Evolutionary conservation across 2,888 invertebrate genomes (phyloP), one percentile per base, ranked within the genome.

Genomic region (Drosophila neonasuta): DNA sequence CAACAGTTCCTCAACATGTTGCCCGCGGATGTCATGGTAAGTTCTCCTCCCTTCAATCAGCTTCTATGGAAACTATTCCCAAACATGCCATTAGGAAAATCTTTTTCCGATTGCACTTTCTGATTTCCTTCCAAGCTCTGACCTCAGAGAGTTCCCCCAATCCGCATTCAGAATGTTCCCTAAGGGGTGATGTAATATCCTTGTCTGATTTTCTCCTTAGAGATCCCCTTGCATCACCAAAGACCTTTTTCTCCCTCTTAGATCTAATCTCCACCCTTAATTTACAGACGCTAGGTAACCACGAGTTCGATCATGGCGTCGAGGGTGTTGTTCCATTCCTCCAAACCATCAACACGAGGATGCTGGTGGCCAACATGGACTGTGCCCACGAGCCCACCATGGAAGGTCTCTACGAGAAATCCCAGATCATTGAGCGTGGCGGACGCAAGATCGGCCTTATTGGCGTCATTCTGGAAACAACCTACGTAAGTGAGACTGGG

Each of bases 231-330:
- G 24, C 24, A 24, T 24, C 6, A 0, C 24, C 24, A 10, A 3
- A 32, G 9, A 10, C 32, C 32, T 3, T 32, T 10, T 10, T 30
- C 30, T 30, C 30, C 24, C 24, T 24, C 6, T 24, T 2, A 24
- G 6, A 32, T 9, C 32, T 32, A 32, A 32, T 32, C 32, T 3
- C 3, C 9, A 10, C 7, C 0, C 8, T 41, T 1, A 0, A 1
- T 6, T 44, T 10, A 13, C 87, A 97, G 96, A 95, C 95, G 0
- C 88, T 97, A 8, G 97, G 97, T 1, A 97, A 97, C 89, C 97
- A 97, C 82, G 97, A 97, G 89, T 97, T 97, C 83, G 97, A 97
- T 88, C 93, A 95, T 79, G 94, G 93, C 2, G 91, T 96, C 1
- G 93, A 91, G 8, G 96, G 95, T 0, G 90, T 96, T 0, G 92